Conservation (phyloP, 1,140 invertebrate species). For the Dreissena polymorpha region DNA sequence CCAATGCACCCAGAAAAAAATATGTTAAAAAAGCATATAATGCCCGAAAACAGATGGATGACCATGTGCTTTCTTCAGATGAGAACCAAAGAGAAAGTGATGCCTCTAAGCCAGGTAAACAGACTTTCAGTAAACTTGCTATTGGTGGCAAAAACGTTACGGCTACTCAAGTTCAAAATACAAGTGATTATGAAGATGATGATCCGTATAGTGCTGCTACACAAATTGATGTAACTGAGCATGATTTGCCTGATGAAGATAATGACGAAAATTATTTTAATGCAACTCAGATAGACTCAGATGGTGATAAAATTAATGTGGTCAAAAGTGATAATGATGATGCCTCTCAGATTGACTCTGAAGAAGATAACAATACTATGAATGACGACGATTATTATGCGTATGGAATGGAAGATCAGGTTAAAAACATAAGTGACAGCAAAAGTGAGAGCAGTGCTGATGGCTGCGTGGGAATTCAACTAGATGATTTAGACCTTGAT, state of each 20-base stretch:
- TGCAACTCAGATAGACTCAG: too few relatives aligned
- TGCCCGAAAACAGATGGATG: too few relatives aligned
- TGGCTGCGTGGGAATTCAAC: neutral
- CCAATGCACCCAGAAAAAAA: neutral
- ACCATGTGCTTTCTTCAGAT: too few relatives aligned
- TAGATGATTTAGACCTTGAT: neutral
- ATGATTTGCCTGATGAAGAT: neutral
- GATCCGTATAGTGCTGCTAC: slow-evolving; percentile 5
- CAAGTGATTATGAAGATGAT: neutral
- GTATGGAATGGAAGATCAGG: slow-evolving; percentile 6
- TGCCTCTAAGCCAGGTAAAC: too few relatives aligned
- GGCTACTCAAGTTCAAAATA: too few relatives aligned
- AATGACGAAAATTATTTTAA: too few relatives aligned
- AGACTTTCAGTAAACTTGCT: too few relatives aligned
- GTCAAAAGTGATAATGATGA: neutral
- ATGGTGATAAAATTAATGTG: neutral
- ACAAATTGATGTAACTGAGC: neutral
- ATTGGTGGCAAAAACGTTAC: too few relatives aligned
- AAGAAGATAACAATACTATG: neutral
- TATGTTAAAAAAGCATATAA: too few relatives aligned
- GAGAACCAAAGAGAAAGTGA: too few relatives aligned
- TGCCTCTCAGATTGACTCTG: neutral
- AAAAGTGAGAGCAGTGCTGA: neutral
- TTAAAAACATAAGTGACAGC: neutral
- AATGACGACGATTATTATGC: neutral